Evolutionary conservation across 2,797 vertebrate species (phyloP).

Genomic region (Gymnoscopelus microlampas): DNA sequence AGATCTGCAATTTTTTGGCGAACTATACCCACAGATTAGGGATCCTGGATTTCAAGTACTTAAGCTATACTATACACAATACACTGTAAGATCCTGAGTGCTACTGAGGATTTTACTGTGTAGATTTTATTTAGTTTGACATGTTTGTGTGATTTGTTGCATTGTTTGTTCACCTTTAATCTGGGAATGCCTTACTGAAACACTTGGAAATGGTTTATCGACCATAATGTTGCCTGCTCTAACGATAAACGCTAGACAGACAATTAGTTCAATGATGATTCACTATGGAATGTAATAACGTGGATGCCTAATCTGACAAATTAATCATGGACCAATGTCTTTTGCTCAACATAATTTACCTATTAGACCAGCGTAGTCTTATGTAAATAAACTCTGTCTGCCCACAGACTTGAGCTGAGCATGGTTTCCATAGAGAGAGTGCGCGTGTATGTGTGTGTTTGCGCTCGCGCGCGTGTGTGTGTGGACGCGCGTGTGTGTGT

Average conservation of each 20-base stretch:
- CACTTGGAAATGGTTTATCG: slow-evolving; percentile 10
- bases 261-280: slow-evolving; percentile 41
- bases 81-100: no score
- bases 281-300: slow-evolving; percentile 44
- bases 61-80: no score
- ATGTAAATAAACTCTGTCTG: slow-evolving; percentile 45
- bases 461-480: slow-evolving; percentile 40
- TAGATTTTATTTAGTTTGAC: slow-evolving; percentile 1
- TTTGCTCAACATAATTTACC: slow-evolving; percentile 50
- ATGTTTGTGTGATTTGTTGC: slow-evolving; percentile 2
- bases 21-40: no score
- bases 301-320: slow-evolving; percentile 53
- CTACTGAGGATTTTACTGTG: slow-evolving; percentile 12
- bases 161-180: slow-evolving; percentile 15
- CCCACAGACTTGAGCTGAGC: slow-evolving; percentile 39
- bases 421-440: slow-evolving; percentile 24
- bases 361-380: slow-evolving; percentile 39
- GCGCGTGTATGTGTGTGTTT: slow-evolving; percentile 18
- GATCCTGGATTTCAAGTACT: no score
- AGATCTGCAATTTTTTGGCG: no score
- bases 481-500: slow-evolving; percentile 4
- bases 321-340: slow-evolving; percentile 52
- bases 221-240: slow-evolving; percentile 20
- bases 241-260: slow-evolving; percentile 37
- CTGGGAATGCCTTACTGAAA: slow-evolving; percentile 22